Percentiles rank a stretch among this genome's conserved stretches.
Conservation (phyloP, 2,888 invertebrate genomes). For the Patella pellucida region DNA sequence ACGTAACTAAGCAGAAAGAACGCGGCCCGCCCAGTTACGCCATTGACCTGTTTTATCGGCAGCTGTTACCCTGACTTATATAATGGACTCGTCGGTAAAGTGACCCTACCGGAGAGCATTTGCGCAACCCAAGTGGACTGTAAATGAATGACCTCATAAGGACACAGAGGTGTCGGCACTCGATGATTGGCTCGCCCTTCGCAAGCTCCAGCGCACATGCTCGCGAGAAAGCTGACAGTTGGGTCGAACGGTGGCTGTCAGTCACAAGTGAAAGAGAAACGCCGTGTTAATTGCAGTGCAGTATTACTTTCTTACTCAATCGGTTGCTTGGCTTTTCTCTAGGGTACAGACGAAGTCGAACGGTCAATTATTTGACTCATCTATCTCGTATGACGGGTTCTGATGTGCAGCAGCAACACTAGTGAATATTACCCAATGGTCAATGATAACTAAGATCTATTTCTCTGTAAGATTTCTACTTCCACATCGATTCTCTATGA, state of each 20-base stretch:
- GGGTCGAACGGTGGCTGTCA: constrained; percentile 3
- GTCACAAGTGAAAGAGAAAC: constrained; percentile 2
- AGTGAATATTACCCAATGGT: too few species aligned
- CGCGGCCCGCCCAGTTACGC: constrained; percentile 7
- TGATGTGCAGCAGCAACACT: too few species aligned
- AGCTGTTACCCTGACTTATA: neutral
- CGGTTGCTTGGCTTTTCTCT: too few species aligned
- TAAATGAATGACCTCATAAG: constrained; percentile 23
- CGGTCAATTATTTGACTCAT: too few species aligned
- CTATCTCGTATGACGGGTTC: too few species aligned
- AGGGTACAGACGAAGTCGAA: too few species aligned
- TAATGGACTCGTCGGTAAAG: constrained; percentile 22
- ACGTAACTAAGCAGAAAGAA: constrained; percentile 9
- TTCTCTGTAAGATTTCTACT: too few species aligned
- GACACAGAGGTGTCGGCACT: constrained; percentile 18
- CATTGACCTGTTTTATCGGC: constrained; percentile 1
- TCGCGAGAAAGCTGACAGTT: neutral
- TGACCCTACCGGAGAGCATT: constrained; percentile 15
- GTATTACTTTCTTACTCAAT: too few species aligned
- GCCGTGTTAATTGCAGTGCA: neutral
- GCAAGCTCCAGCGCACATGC: neutral
- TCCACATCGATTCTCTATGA: too few species aligned
- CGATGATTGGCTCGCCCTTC: constrained; percentile 18
- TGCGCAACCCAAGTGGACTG: constrained; percentile 19
- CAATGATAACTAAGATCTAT: too few species aligned